Evolutionary conservation across 2,888 invertebrate species (phyloP).

Genomic region (Ischnura elegans): DNA sequence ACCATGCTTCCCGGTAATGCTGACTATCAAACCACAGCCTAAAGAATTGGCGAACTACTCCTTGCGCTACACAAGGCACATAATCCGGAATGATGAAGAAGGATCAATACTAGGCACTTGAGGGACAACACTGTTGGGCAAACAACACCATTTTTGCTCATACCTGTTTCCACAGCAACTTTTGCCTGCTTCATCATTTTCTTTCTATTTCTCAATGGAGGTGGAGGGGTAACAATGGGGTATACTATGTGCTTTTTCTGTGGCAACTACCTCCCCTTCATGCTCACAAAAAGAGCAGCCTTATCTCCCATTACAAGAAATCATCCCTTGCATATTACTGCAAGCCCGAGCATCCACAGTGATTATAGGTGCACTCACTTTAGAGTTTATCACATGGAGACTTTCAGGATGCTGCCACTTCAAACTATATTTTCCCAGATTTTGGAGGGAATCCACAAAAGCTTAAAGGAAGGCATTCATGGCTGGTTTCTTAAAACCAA

Average conservation of each 20-base stretch:
- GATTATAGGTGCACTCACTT: constrained; percentile 14
- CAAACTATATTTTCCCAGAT: not conserved
- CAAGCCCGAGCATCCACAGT: not conserved
- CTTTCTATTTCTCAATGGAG: too few relatives aligned
- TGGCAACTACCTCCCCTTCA: not conserved
- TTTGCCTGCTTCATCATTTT: too few relatives aligned
- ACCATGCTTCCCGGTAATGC: too few relatives aligned
- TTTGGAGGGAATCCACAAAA: not conserved
- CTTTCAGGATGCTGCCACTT: not conserved
- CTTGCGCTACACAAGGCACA: too few relatives aligned
- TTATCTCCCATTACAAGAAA: not conserved
- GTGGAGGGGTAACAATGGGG: too few relatives aligned
- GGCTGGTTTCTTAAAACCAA: not conserved
- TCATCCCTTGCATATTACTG: not conserved
- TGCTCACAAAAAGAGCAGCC: constrained; percentile 2
- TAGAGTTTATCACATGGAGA: not conserved
- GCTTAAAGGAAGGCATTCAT: constrained; percentile 34
- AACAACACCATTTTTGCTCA: not conserved
- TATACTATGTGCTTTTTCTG: too few relatives aligned
- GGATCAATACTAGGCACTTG: too few relatives aligned
- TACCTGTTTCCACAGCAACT: not conserved
- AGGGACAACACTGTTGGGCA: too few relatives aligned
- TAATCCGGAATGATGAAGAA: too few relatives aligned
- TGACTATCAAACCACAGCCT: too few relatives aligned
- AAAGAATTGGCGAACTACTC: too few relatives aligned